Evolutionary conservation across 2,888 invertebrate genomes (phyloP), one percentile per base, ranked within the genome.

Genomic region (Abrostola triplasia): DNA sequence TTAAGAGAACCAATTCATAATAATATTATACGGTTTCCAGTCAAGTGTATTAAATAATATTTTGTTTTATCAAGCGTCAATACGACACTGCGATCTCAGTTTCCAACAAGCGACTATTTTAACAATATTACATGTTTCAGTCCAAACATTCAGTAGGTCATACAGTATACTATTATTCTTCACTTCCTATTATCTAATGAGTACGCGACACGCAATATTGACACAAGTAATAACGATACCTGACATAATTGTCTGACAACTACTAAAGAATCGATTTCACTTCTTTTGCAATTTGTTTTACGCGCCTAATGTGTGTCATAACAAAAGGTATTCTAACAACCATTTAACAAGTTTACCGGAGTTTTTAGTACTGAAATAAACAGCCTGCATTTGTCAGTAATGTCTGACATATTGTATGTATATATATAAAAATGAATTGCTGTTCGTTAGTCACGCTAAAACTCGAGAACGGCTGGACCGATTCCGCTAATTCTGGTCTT

Each of bases 211-310:
- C 59, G 55, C 38, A 62, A 66, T 64, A 66, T 57, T 55, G 61
- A 54, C 58, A 44, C 12, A 73, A 57, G 44, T 51, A 59, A 60
- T 59, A 44, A 53, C 7, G 13, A 53, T 54, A 59, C 57, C 37
- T 38, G 54, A 42, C 42, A 54, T 61, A 63, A 71, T 63, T 67
- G 67, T n/a, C 44, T 42, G 37, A 2, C 7, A 40, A 40, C 41
- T 35, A 36, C 41, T 41, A 36, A 55, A 52, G 35, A 55, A 50
- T 58, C 48, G 67, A 53, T 74, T 67, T 76, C 62, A 48, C 62
- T 74, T 64, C 37, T 24, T 57, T 50, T 35, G 40, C 11, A 48
- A 51, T 57, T 48, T 54, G 8, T 47, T 60, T 37, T 50, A 37
- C 41, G 42, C 5, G 47, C 8, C 1, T 13, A 24, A 47, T 36